Conservation (phyloP, 2,113 vertebrate genomes). For the Alaudala cheleensis region DNA sequence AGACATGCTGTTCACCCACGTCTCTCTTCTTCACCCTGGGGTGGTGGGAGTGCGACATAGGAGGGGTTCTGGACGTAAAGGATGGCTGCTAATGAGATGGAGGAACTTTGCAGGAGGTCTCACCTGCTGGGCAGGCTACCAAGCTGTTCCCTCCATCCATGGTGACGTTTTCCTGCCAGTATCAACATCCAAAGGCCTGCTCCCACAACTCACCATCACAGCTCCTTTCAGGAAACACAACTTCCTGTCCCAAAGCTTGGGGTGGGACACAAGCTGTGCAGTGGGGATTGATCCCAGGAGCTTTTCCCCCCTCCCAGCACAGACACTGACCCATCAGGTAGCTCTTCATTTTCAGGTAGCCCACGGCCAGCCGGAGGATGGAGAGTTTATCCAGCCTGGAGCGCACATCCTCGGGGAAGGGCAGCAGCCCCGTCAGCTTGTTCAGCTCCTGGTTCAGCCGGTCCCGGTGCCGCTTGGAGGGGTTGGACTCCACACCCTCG, state of each 20-base stretch:
- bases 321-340: constrained; percentile 77
- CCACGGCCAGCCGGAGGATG: constrained; percentile 80
- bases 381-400: constrained; percentile 83
- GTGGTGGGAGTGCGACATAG: accelerated
- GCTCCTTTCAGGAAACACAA: neutral
- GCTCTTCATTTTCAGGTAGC: constrained; percentile 85
- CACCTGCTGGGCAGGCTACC: neutral
- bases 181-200: neutral
- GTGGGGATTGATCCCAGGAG: neutral
- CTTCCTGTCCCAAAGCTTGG: neutral
- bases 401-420: constrained; percentile 79
- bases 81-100: neutral
- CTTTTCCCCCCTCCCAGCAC: accelerated
- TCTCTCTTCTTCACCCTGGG: accelerated
- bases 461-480: constrained; percentile 83
- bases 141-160: neutral
- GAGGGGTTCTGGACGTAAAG: neutral
- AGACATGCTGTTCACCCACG: neutral
- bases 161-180: neutral
- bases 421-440: constrained; percentile 80
- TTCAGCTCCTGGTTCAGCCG: constrained; percentile 82
- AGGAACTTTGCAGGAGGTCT: neutral
- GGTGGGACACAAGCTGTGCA: accelerated
- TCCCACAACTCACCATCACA: neutral
- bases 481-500: constrained; percentile 80